phyloP scores from a whole-genome alignment of 2,797 vertebrate genomes.

The Mycteria americana region DNA sequence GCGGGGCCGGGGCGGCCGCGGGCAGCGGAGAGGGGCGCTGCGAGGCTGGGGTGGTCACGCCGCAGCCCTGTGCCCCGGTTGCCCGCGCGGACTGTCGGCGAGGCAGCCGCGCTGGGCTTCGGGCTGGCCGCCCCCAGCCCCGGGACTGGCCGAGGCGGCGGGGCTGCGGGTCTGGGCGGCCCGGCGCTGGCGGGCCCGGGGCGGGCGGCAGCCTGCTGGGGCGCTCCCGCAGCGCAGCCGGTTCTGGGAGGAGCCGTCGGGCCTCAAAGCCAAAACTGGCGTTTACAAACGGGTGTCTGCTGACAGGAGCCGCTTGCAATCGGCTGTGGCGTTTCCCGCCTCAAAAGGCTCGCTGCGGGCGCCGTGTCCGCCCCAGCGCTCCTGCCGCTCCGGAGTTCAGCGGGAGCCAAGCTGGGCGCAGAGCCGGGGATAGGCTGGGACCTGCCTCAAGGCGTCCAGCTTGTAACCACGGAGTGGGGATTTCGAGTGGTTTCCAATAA shows the following conservation, averaged over 20 bases:
- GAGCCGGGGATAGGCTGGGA: not conserved
- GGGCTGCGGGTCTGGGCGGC: not conserved
- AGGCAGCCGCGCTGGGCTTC: not conserved
- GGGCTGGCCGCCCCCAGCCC: not conserved
- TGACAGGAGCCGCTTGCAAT: fast-evolving
- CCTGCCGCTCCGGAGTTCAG: fast-evolving
- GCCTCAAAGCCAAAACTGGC: fast-evolving
- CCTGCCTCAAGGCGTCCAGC: not conserved
- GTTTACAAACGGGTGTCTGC: not conserved
- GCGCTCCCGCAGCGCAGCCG: not conserved
- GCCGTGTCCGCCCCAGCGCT: no score
- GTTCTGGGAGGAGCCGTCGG: not conserved
- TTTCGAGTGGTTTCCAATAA: not conserved
- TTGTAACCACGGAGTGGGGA: fast-evolving
- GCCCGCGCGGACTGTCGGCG: not conserved
- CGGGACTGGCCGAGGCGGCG: no score
- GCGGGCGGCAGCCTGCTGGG: not conserved
- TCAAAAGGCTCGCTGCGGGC: not conserved
- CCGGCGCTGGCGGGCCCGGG: no score
- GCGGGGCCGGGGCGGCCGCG: no score
- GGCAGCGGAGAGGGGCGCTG: not conserved
- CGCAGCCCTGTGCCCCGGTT: no score
- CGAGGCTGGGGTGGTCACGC: not conserved
- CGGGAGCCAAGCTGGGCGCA: not conserved
- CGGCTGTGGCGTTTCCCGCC: not conserved